phyloP scores from a whole-genome alignment of 35 echinoderm and acorn worm species.

The Chiridota heheva region DNA sequence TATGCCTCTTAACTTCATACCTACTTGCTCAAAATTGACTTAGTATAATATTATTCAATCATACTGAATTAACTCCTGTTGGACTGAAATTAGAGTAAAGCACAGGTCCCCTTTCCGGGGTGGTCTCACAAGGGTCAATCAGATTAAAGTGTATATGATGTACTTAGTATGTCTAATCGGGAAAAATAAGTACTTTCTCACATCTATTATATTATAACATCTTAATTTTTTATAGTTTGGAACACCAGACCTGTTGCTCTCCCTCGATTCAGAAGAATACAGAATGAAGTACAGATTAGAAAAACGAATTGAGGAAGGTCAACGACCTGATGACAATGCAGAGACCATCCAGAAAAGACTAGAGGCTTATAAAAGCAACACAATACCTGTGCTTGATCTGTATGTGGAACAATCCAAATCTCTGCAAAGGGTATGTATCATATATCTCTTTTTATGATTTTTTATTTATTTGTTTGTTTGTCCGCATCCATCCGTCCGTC shows the following conservation, averaged over 20 bases:
- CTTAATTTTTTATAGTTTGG: slow-evolving; percentile 59
- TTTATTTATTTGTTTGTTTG: background rate
- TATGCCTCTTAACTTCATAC: too few relatives aligned
- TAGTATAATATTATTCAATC: background rate
- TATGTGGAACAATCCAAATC: slow-evolving; percentile 3
- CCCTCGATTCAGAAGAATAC: slow-evolving; percentile 60
- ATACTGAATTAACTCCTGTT: background rate
- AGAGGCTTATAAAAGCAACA: slow-evolving; percentile 36
- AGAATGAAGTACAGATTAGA: slow-evolving; percentile 48
- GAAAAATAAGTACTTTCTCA: background rate
- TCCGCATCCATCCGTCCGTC: too few relatives aligned
- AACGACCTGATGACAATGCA: slow-evolving; percentile 44
- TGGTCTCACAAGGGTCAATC: background rate
- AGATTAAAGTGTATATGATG: background rate
- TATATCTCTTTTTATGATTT: background rate
- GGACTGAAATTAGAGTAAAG: too few relatives aligned
- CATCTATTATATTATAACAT: background rate
- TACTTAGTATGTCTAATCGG: background rate
- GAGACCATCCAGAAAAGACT: slow-evolving; percentile 41
- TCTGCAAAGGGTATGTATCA: background rate
- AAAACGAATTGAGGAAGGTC: slow-evolving; percentile 51
- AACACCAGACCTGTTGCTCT: slow-evolving; percentile 52
- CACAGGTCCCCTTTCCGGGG: too few relatives aligned
- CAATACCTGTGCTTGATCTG: slow-evolving; percentile 41
- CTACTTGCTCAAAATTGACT: too few relatives aligned